These are phyloP conservation scores for Nannoperca obscura DNA, from an alignment of 2,797 vertebrate genomes.

Conservation along the genomic window DNA sequence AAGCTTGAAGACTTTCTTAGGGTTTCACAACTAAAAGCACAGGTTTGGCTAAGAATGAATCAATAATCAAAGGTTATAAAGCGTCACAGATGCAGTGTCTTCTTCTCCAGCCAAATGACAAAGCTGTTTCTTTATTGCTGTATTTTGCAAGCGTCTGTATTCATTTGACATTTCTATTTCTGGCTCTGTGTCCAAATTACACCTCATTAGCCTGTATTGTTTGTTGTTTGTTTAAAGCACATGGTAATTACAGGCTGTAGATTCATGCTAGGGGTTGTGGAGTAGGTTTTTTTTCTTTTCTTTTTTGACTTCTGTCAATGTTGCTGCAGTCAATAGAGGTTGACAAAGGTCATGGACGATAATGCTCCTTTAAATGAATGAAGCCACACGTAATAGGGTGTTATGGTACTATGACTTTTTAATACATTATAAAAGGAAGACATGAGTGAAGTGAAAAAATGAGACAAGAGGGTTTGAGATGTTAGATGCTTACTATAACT, in stretches of 20 bases:
- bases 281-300: not conserved
- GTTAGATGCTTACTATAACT: not conserved
- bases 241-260: conserved; percentile 24
- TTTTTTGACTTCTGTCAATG: conserved; percentile 15
- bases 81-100: conserved; percentile 2
- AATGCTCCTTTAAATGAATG: conserved; percentile 14
- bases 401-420: conserved; percentile 5
- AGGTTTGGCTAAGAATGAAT: conserved; percentile 46
- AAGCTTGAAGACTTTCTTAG: conserved; percentile 9
- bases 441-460: not conserved
- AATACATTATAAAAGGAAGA: conserved; percentile 17
- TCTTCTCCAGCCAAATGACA: conserved; percentile 18
- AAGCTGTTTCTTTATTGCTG: conserved; percentile 5
- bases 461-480: not conserved
- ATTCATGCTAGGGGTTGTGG: not conserved
- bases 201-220: conserved; percentile 12
- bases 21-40: conserved; percentile 30
- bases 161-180: conserved; percentile 35
- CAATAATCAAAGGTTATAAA: conserved; percentile 6
- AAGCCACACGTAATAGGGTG: not conserved
- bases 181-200: conserved; percentile 20
- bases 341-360: conserved; percentile 29
- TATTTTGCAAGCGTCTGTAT: conserved; percentile 7
- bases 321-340: conserved; percentile 13
- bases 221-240: conserved; percentile 22